Percentiles rank a stretch among this genome's conserved stretches.
These are phyloP conservation scores for Drosophila fulvimacula DNA, from an alignment of 2,888 invertebrate genomes.

Conservation along the genomic window DNA sequence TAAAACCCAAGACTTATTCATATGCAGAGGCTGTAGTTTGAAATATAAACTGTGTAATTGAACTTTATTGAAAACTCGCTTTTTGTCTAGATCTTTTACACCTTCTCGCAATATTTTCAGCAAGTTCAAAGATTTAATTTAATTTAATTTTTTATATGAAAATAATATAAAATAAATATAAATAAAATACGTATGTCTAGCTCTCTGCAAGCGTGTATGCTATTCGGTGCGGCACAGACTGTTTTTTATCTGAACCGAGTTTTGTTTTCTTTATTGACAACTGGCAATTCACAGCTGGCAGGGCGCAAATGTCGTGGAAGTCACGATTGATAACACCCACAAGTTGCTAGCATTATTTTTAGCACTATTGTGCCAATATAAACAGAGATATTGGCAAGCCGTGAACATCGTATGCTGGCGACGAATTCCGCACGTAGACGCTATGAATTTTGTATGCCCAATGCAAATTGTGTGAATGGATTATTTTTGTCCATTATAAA, in stretches of 20 bases:
- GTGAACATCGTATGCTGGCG: conserved; percentile 13
- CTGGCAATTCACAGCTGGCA: conserved; percentile 8
- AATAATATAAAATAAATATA: too few species aligned
- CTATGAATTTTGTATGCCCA: conserved; percentile 52
- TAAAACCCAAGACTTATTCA: too few species aligned
- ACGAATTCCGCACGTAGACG: conserved; percentile 57
- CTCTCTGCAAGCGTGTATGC: not conserved
- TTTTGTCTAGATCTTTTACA: too few species aligned
- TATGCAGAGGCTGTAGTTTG: too few species aligned
- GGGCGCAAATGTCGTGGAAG: conserved; percentile 24
- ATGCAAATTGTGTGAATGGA: conserved; percentile 63
- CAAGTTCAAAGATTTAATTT: too few species aligned
- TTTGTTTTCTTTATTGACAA: conserved; percentile 15
- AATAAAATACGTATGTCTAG: too few species aligned
- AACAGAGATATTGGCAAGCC: conserved; percentile 17
- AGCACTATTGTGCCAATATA: conserved; percentile 50
- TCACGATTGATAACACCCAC: conserved; percentile 56
- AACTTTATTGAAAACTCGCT: too few species aligned
- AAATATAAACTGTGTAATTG: too few species aligned
- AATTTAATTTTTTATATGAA: too few species aligned
- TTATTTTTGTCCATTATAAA: conserved; percentile 61
- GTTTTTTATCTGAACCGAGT: not conserved
- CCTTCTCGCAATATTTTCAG: too few species aligned
- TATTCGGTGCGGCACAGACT: not conserved
- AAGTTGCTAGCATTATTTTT: conserved; percentile 43